Evolutionary conservation across 2,888 invertebrate species (phyloP).

Genomic region (Miltochrista miniata): DNA sequence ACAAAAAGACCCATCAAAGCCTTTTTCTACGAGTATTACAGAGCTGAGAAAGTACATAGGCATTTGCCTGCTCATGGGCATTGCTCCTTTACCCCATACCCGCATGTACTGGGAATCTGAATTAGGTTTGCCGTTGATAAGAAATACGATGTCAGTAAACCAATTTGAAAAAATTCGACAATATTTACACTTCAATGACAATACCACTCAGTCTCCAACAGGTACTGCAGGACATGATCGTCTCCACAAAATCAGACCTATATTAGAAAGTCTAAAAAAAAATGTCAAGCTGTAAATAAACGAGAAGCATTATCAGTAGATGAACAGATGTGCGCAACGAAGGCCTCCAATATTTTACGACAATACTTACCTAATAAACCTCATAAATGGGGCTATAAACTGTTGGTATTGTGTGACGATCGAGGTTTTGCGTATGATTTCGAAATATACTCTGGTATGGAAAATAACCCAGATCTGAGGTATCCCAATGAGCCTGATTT

Average conservation of each 20-base stretch:
- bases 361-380: constrained; percentile 53
- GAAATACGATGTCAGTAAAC: constrained; percentile 19
- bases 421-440: constrained; percentile 41
- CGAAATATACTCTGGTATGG: constrained; percentile 42
- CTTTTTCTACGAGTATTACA: not conserved
- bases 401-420: constrained; percentile 37
- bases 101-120: constrained; percentile 23
- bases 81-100: constrained; percentile 8
- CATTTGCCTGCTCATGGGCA: constrained; percentile 1
- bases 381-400: constrained; percentile 47
- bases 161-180: constrained; percentile 24
- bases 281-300: too few relatives aligned
- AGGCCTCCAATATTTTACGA: constrained; percentile 27
- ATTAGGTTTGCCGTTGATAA: constrained; percentile 22
- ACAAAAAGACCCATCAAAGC: constrained; percentile 3
- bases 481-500: constrained; percentile 35
- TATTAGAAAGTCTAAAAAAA: too few relatives aligned
- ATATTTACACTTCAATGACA: constrained; percentile 13
- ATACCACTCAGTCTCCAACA: constrained; percentile 11
- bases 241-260: constrained; percentile 12
- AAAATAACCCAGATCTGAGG: constrained; percentile 25
- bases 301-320: constrained; percentile 34
- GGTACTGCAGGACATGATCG: constrained; percentile 1
- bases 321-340: constrained; percentile 40
- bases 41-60: constrained; percentile 7